Percentiles rank a stretch among this genome's conserved stretches.
Evolutionary conservation across 2,888 invertebrate species (phyloP).

Genomic region (Scaeva pyrastri): DNA sequence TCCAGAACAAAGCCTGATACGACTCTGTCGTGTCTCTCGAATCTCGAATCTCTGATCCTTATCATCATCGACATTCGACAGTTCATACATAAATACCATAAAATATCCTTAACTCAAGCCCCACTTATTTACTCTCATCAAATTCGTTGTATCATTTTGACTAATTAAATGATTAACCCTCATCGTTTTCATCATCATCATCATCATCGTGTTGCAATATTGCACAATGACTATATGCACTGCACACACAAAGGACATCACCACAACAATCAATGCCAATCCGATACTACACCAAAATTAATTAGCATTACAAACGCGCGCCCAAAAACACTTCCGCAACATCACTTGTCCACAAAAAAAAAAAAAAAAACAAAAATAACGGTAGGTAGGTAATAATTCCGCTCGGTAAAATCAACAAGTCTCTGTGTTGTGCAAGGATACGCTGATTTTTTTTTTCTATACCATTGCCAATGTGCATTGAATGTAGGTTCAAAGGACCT

Average conservation of each 20-base stretch:
- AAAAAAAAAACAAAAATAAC: conserved; percentile 3
- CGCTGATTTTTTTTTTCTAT: conserved; percentile 24
- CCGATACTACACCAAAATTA: conserved; percentile 64
- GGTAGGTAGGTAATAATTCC: conserved; percentile 44
- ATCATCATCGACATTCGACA: too few species aligned
- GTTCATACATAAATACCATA: not conserved
- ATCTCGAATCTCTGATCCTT: not conserved
- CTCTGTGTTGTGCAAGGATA: conserved; percentile 27
- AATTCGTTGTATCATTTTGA: conserved; percentile 38
- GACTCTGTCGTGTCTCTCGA: not conserved
- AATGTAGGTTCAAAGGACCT: conserved; percentile 9
- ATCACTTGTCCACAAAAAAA: conserved; percentile 59
- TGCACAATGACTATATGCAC: too few species aligned
- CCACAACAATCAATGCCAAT: conserved; percentile 72
- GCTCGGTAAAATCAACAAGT: conserved; percentile 71
- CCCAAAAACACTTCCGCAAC: conserved; percentile 72
- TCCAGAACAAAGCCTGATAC: not conserved
- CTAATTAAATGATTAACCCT: conserved; percentile 75
- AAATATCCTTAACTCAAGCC: conserved; percentile 19
- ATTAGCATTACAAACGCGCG: conserved; percentile 72
- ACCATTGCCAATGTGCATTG: conserved; percentile 22
- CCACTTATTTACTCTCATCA: conserved; percentile 25
- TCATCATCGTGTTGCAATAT: too few species aligned
- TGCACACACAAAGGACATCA: conserved; percentile 65
- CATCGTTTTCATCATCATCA: conserved; percentile 43